Evolutionary conservation across 2,797 vertebrate genomes (phyloP).

Genomic region (Anas bernieri): DNA sequence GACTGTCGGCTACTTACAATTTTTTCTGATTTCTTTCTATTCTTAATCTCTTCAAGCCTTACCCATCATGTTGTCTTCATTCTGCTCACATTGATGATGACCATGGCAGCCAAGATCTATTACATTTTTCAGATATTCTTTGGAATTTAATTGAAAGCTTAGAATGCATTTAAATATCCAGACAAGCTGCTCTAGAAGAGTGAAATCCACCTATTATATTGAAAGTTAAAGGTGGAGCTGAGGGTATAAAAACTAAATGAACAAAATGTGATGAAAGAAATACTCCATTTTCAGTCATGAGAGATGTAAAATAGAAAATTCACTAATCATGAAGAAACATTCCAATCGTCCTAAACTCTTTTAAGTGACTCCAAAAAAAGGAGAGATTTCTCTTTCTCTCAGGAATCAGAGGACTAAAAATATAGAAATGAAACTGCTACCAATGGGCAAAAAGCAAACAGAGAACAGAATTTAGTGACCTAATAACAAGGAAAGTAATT

Average conservation of each 20-base stretch:
- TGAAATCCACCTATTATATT: neutral
- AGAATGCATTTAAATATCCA: neutral
- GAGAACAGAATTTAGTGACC: conserved; percentile 24
- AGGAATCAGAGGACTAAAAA: conserved; percentile 11
- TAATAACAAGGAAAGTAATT: conserved; percentile 10
- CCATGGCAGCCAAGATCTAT: neutral
- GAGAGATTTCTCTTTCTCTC: neutral
- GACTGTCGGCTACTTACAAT: neutral
- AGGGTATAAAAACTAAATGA: neutral
- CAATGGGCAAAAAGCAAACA: conserved; percentile 31
- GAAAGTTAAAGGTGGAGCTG: neutral
- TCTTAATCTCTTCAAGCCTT: neutral
- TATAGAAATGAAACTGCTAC: neutral
- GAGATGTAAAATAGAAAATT: neutral
- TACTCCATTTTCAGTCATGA: neutral
- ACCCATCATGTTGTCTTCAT: neutral
- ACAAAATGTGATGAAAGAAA: neutral
- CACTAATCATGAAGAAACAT: neutral
- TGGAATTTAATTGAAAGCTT: neutral
- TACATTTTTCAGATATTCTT: neutral
- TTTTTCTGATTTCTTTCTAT: neutral
- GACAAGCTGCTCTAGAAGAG: neutral
- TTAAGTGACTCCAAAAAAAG: neutral
- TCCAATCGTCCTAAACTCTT: neutral
- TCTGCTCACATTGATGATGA: neutral